Evolutionary conservation across 2,797 vertebrate species (phyloP), one percentile per base, ranked within the genome.

Genomic region (Danionella dracula): DNA sequence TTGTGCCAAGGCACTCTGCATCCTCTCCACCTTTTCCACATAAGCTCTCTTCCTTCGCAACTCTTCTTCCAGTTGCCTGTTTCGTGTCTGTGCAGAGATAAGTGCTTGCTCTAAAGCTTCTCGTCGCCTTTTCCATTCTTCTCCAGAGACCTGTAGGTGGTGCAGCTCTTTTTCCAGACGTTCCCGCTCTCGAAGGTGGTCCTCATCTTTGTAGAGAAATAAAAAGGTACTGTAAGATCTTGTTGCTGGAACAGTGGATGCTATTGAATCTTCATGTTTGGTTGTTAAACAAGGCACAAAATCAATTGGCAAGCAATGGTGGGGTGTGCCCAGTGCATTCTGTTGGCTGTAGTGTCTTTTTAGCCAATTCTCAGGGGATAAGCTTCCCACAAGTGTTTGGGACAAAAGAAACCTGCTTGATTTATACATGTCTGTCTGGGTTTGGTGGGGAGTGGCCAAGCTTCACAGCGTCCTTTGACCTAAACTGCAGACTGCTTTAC

Each of bases 21-120:
- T 86, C 65, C 93, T 65, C 80, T 99, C 95, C 68, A 98, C 96
- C 76, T 97, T 98, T 81, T 96, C 94, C 60, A 98, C 93, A 0
- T 98, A 99, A 0, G 95, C 95, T 35, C 92, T 81, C 73, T 99
- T 98, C 82, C 93, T 92, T 12, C 90, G 85, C 49, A 98, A 86
- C 76, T 99, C 96, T 0, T 96, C 94, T 73, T 97, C 94, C 0
- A 93, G 90, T 38, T 90, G 92, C 17, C 88, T 89, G 0, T 91
- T 92, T 23, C 92, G 90, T 0, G 78, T 78, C 83, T 96, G 93
- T 0, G 92, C 89, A 0, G 90, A 92, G 75, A 89, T 81, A 79
- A 98, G 85, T 0, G 94, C 91, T 83, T 93, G 90, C 78, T 97
- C 96, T 61, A 98, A 82, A 31, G 91, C 82, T 80, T 97, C 94